Evolutionary conservation across 2,888 invertebrate genomes (phyloP).

Genomic region (Aphodius sticticus): DNA sequence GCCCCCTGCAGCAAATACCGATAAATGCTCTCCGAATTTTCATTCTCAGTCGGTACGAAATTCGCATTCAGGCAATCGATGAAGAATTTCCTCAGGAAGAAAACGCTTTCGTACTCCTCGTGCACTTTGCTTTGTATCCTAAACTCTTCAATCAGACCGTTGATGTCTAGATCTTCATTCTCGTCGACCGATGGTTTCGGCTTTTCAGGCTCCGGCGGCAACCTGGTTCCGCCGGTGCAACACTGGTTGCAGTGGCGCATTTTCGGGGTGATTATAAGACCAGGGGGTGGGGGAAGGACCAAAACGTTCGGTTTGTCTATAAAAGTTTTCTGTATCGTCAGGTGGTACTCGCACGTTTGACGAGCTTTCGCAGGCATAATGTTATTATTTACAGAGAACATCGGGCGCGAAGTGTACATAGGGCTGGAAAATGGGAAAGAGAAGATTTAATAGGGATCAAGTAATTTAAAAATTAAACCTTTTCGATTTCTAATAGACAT

Average conservation of each 20-base stretch:
- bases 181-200: background rate
- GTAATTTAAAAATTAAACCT: background rate
- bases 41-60: background rate
- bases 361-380: background rate
- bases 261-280: background rate
- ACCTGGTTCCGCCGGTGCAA: background rate
- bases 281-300: background rate
- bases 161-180: constrained; percentile 33
- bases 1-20: background rate
- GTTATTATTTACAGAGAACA: background rate
- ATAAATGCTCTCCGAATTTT: background rate
- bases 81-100: constrained; percentile 9
- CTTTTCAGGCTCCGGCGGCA: background rate
- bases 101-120: constrained; percentile 25
- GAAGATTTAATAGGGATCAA: background rate
- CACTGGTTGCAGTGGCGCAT: background rate
- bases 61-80: background rate
- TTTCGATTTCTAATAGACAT: background rate
- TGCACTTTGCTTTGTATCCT: constrained; percentile 4
- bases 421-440: background rate
- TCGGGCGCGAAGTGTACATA: background rate
- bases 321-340: constrained; percentile 4
- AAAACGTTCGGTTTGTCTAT: background rate
- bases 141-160: constrained; percentile 30
- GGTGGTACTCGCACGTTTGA: background rate